Percentiles rank a stretch among this genome's conserved stretches.
Evolutionary conservation across 92 coral and sea anemone species (phyloP).

Genomic region (Heliopora coerulea): DNA sequence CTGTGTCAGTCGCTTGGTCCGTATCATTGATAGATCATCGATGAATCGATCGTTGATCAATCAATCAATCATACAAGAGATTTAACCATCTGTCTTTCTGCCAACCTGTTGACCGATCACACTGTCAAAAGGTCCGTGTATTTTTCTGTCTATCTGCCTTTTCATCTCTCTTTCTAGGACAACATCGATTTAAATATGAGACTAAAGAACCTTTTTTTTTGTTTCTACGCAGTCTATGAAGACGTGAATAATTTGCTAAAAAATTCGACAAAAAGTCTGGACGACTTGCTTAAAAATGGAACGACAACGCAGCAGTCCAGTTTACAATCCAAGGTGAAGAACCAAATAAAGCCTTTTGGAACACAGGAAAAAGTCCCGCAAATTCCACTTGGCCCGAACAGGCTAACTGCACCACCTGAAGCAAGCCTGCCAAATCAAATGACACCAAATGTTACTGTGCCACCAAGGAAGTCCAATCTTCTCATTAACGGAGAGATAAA

Average conservation of each 20-base stretch:
- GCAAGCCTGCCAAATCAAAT: neutral
- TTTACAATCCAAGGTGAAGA: neutral
- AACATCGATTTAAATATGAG: too few species aligned
- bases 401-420: constrained; percentile 1
- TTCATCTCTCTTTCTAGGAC: neutral
- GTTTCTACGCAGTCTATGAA: constrained; percentile 13
- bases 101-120: neutral
- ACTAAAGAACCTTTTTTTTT: too few species aligned
- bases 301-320: neutral
- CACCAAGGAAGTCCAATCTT: constrained; percentile 29
- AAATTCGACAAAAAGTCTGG: constrained; percentile 36
- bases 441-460: neutral
- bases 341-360: neutral
- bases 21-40: too few species aligned
- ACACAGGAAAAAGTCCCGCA: neutral
- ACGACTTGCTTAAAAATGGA: constrained; percentile 13
- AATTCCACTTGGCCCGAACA: neutral
- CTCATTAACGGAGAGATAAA: constrained; percentile 39
- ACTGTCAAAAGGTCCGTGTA: neutral
- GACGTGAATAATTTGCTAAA: constrained; percentile 27
- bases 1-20: too few species aligned
- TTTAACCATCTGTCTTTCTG: too few species aligned
- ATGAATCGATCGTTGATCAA: too few species aligned
- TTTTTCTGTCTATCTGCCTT: neutral
- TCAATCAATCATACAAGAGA: too few species aligned